Evolutionary conservation across 2,797 vertebrate genomes (phyloP), one percentile per base, ranked within the genome.

Genomic region (Argyrosomus regius): DNA sequence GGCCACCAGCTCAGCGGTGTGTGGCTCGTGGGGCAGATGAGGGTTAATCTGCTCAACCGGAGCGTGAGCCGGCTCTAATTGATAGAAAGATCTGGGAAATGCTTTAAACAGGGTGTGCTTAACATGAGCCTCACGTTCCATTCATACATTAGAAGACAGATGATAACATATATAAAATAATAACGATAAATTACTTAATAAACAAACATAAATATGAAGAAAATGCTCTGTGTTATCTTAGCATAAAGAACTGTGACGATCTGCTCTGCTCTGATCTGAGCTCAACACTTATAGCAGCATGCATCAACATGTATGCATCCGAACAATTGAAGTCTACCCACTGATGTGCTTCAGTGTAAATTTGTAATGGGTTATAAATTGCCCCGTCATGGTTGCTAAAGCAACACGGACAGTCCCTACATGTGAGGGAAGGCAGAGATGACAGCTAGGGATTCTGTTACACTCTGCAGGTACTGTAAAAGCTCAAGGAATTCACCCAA

Each of bases 1-100:
- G 79, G 49, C 62, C 75, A 81, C 46, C 65, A 74, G 87, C 75
- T 89, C 67, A 57, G 57, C 16, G 39, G 50, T 61, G 72, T 76
- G 67, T 41, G 28, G 73, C 62, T 82, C 83, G 69, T 22, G 28
- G 75, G 77, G 75, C 85, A 89, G 86, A 89, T 63, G 78, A 93
- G 76, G 81, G 70, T 91, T 95, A 94, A 94, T 94, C 93, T 92
- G 80, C 83, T 88, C 83, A 80, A 53, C 65, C 76, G 86, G 77
- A 79, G 88, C 88, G 90, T 85, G 86, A 91, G 78, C 78, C 52
- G 18, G 53, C 73, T 84, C 77, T 88, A 90, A 91, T 74, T 91
- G 86, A 92, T 77, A 86, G 83, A 89, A 83, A 72, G 65, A 82
- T 86, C 83, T 78, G 35, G 77, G 84, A 89, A 87, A 85, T 50